Evolutionary conservation across 2,797 vertebrate genomes (phyloP), one percentile per base, ranked within the genome.

Genomic region (Tadarida brasiliensis): DNA sequence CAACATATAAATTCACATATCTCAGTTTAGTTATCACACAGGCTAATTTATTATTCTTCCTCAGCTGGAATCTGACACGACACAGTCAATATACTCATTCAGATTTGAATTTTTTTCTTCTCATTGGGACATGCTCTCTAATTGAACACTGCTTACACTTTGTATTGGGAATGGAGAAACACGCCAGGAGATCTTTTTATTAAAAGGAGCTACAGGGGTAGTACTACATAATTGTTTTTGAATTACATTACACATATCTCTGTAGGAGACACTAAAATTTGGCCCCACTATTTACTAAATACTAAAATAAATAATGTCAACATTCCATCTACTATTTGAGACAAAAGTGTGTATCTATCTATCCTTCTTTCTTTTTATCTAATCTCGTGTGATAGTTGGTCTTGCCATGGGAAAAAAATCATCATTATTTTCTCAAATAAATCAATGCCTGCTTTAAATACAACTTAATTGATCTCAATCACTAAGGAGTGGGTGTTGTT

Each of bases 91-190:
- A 96, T 65, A 95, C 63, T 97, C 35, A 95, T 85, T 97, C 90
- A 96, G 81, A 97, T 54, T 76, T 94, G 92, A 98, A 97, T 16
- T 93, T 97, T 87, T 86, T 90, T 88, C 33, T 96, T 97, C 97
- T 97, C 61, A 65, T 59, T 77, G 61, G 90, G 92, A 90, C 87
- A 92, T 65, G 68, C 39, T 96, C 63, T 97, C 65, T 61, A 94
- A 77, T 24, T 84, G 57, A 95, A 73, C 47, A 96, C 9, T 90
- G 82, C 44, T 81, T 93, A 54, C 51, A 85, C 10, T 96, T 95
- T 95, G 56, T 82, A 87, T 71, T 93, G n/a, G 22, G 86, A 95
- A 96, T 65, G 73, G 33, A 90, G 84, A 97, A 96, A 94, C 67
- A 97, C 82, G 68, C 33, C 71, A 94, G 82, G 87, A 95, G 0